phyloP scores from a whole-genome alignment of 2,888 invertebrate genomes.

The Papilio elwesi region DNA sequence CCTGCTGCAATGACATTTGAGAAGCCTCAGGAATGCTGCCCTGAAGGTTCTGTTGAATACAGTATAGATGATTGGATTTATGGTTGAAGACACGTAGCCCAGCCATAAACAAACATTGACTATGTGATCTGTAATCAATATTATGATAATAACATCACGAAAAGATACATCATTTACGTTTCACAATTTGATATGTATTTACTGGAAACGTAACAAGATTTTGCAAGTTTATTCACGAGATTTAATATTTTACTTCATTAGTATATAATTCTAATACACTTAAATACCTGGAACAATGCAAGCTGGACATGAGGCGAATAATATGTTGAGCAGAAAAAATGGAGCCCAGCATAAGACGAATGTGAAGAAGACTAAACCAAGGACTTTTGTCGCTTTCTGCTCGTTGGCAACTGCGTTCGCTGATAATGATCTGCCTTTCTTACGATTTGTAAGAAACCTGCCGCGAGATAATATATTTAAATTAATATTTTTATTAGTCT shows the following conservation, averaged over 20 bases:
- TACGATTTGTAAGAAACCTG: constrained; percentile 88
- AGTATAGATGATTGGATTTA: constrained; percentile 97
- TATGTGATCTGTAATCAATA: constrained; percentile 82
- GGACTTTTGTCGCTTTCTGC: constrained; percentile 97
- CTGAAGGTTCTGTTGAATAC: constrained; percentile 96
- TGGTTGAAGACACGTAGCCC: constrained; percentile 95
- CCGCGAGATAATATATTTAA: constrained; percentile 44
- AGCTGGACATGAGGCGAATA: constrained; percentile 92
- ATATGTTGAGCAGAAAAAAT: constrained; percentile 94
- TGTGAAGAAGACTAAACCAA: constrained; percentile 95
- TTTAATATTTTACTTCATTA: background rate
- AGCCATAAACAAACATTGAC: constrained; percentile 95
- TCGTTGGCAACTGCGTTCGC: constrained; percentile 94
- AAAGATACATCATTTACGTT: background rate
- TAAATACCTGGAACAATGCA: constrained; percentile 88
- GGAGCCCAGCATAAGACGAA: constrained; percentile 97
- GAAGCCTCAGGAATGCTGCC: constrained; percentile 91
- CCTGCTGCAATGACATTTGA: constrained; percentile 91
- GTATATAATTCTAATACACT: constrained; percentile 3
- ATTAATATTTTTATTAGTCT: background rate
- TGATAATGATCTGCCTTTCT: constrained; percentile 88
- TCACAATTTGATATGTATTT: background rate
- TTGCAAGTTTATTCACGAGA: too few relatives aligned
- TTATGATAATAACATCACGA: background rate
- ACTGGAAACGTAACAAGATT: background rate